Evolutionary conservation across 30 jellyfish, hydroid and myxozoan species (phyloP).

Genomic region (Aurelia sp.): DNA sequence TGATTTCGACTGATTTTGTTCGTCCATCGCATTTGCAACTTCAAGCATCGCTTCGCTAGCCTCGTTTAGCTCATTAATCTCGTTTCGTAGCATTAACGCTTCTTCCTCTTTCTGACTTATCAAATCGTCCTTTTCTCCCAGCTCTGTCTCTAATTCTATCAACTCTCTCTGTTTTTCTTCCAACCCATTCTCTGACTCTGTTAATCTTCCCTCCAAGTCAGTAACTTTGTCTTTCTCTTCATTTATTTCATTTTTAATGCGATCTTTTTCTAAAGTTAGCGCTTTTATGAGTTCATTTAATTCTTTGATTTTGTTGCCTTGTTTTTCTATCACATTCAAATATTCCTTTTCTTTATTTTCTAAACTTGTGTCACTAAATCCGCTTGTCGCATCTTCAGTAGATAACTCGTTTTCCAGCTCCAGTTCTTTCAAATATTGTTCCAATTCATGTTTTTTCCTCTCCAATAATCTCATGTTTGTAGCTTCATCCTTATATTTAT

Average conservation of each 20-base stretch:
- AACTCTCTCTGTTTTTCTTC: background rate
- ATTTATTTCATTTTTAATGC: background rate
- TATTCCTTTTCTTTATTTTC: constrained; percentile 12
- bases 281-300: constrained; percentile 2
- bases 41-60: constrained; percentile 45
- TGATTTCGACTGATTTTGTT: constrained; percentile 26
- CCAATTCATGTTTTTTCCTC: constrained; percentile 9
- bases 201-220: background rate
- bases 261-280: background rate
- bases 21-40: constrained; percentile 38
- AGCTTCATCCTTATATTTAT: background rate
- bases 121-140: constrained; percentile 1
- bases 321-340: background rate
- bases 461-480: background rate
- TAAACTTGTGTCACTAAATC: constrained; percentile 39
- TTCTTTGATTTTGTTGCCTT: background rate
- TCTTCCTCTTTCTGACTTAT: constrained; percentile 8
- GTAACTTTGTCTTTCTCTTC: background rate
- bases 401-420: constrained; percentile 14
- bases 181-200: background rate
- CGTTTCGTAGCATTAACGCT: constrained; percentile 21
- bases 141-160: background rate
- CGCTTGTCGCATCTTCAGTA: constrained; percentile 36
- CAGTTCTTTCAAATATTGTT: background rate
- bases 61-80: constrained; percentile 16